A percentile compares a stretch with the other conserved stretches of the same genome.
phyloP scores from a whole-genome alignment of 2,113 vertebrate genomes.

The Dicentrarchus labrax region DNA sequence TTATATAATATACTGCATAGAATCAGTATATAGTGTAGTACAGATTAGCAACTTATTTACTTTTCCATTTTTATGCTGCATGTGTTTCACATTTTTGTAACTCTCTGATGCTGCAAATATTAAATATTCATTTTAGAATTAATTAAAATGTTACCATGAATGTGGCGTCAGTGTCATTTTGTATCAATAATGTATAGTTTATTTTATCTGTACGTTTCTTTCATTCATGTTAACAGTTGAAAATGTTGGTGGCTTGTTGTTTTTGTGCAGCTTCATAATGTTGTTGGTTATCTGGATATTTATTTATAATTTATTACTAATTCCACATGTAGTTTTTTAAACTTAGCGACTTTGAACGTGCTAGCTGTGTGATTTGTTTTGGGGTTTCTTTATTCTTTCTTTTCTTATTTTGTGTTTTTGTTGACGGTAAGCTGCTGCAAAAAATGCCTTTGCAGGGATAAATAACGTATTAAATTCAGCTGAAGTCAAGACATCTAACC shows the following conservation, averaged over 20 bases:
- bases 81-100: background rate
- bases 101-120: background rate
- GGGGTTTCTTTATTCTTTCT: background rate
- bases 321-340: background rate
- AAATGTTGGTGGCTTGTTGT: background rate
- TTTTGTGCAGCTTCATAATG: background rate
- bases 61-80: background rate
- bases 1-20: background rate
- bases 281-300: background rate
- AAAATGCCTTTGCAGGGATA: background rate
- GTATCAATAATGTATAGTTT: background rate
- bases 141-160: background rate
- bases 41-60: background rate
- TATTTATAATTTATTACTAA: background rate
- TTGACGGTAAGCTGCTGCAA: background rate
- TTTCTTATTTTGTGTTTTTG: background rate
- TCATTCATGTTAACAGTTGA: background rate
- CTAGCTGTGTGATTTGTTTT: too few relatives aligned
- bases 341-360: too few relatives aligned
- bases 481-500: background rate
- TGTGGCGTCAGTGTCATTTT: background rate
- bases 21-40: background rate
- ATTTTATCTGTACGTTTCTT: too few relatives aligned
- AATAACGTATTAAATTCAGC: background rate
- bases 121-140: background rate